Evolutionary conservation across 2,113 vertebrate genomes (phyloP).

Genomic region (Phocoena phocoena): DNA sequence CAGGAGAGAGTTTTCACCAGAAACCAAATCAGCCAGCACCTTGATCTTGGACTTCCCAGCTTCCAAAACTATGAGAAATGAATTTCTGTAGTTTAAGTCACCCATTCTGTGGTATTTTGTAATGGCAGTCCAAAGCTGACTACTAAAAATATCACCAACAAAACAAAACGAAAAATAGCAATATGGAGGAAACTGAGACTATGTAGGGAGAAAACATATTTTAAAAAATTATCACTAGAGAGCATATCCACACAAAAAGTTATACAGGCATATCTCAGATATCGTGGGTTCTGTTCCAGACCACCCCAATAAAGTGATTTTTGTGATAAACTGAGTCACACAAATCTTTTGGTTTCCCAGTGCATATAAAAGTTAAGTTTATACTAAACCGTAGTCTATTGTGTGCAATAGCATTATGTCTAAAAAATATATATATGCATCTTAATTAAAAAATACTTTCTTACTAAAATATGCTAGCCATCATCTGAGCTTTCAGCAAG

Average conservation of each 20-base stretch:
- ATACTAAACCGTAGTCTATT: no score
- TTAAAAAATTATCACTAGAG: background rate
- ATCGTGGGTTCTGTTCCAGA: no score
- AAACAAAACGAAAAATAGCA: background rate
- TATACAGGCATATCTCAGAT: background rate
- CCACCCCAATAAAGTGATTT: no score
- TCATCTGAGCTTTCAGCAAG: background rate
- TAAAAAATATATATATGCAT: background rate
- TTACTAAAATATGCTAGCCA: background rate
- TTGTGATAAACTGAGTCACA: no score
- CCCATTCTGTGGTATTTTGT: constrained; percentile 5
- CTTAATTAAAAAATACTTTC: background rate
- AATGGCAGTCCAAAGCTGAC: background rate
- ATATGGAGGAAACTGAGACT: background rate
- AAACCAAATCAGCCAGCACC: background rate
- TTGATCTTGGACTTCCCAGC: background rate
- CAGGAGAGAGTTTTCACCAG: background rate
- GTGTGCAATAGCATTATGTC: background rate
- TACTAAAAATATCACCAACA: constrained; percentile 9
- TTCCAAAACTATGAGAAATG: background rate
- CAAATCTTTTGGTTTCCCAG: no score
- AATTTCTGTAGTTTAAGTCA: background rate
- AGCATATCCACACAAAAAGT: background rate
- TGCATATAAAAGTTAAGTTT: no score
- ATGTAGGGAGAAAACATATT: background rate